Conservation (phyloP, 2,113 vertebrate species). For the Protomyctophum bolini region DNA sequence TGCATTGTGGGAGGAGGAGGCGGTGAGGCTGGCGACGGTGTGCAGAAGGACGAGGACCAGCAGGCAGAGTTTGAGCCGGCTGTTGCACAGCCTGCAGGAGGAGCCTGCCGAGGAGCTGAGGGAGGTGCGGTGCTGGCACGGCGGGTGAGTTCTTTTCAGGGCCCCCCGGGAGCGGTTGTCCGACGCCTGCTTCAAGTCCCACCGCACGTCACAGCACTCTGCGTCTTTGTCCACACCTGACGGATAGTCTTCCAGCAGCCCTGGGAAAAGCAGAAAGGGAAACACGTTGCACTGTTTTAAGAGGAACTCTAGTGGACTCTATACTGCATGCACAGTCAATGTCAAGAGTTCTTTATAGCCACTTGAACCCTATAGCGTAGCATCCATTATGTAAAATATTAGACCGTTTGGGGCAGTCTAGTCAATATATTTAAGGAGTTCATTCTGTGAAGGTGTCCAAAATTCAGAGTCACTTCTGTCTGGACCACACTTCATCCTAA, state of each 20-base stretch:
- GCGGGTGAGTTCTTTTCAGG: slow-evolving; percentile 87
- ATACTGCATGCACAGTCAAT: too few species aligned
- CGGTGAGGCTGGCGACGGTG: slow-evolving; percentile 94
- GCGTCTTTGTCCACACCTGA: slow-evolving; percentile 85
- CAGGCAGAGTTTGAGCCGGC: slow-evolving; percentile 96
- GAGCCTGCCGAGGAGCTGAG: slow-evolving; percentile 90
- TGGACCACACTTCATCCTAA: not conserved
- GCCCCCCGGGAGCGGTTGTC: slow-evolving; percentile 85
- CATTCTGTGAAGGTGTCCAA: too few species aligned
- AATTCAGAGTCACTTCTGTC: not conserved
- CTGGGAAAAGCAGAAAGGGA: slow-evolving; percentile 68
- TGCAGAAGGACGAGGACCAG: slow-evolving; percentile 95
- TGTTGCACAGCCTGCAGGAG: slow-evolving; percentile 93
- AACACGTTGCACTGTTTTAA: not conserved
- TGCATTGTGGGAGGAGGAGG: slow-evolving; percentile 88
- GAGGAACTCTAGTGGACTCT: too few species aligned
- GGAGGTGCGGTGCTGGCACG: slow-evolving; percentile 89
- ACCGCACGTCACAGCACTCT: slow-evolving; percentile 97
- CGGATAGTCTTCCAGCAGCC: slow-evolving; percentile 92
- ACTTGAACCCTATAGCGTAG: too few species aligned
- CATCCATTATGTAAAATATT: too few species aligned
- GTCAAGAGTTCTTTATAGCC: too few species aligned
- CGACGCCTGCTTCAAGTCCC: slow-evolving; percentile 82
- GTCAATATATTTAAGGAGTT: too few species aligned
- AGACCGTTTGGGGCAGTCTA: too few species aligned